Base-by-base conservation (phyloP, 2,113 vertebrate genomes). In the Oryzias celebensis region DNA sequence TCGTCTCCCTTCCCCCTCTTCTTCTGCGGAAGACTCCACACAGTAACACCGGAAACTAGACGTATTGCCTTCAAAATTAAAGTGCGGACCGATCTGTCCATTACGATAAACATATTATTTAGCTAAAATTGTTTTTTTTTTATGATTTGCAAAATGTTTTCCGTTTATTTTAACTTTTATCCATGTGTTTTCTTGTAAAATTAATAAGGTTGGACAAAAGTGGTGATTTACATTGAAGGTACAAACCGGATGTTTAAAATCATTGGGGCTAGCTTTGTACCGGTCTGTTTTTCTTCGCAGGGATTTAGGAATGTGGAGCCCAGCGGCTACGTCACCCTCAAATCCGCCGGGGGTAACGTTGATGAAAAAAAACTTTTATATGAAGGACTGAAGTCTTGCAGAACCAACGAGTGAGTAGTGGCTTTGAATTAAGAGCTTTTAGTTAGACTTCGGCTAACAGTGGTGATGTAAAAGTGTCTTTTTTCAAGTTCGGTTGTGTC, bases 251-350 rank as follows among this genome's bases (percentile, higher is more conserved):
- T 59, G 49, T 52, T 0, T 0, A 0, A 2, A 5, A 0, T n/a
- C 2, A 10, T 3, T 18, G 0, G 0, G 0, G 45, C 0, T 1
- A n/a, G 1, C 28, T 44, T 77, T 0, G 43, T 14, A 1, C 44
- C 16, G 7, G 16, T 42, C 13, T 26, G 24, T 46, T 46, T 26
- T 17, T 52, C 23, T 42, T 28, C 50, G 22, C 65, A 66, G 65
- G 28, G 82, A 47, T 75, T 85, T 65, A 76, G 87, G 86, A 89
- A 89, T 87, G 84, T 87, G 81, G 83, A 85, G 64, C 41, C 77
- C 79, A 70, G 65, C 71, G 10, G 51, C 80, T 58, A 80, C 85
- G 81, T 86, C 80, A 81, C 80, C 77, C 78, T 49, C 53, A 77
- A 71, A 64, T 7, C 64, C 63, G n/a, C 52, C 64, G 3, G 72